Conservation (phyloP, 2,797 vertebrate species). For the Lagorchestes hirsutus region DNA sequence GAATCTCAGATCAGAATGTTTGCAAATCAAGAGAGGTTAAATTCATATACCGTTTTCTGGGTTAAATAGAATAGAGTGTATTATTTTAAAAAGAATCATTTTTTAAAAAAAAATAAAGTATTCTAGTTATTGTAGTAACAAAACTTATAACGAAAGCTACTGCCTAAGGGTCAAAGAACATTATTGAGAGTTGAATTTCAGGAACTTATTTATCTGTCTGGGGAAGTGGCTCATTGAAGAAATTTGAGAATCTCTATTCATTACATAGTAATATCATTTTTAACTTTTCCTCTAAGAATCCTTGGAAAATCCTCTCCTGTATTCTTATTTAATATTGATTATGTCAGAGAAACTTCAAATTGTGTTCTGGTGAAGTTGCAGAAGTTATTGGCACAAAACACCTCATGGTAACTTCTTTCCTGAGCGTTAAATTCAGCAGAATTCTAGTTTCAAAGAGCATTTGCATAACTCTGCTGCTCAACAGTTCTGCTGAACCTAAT, state of each 20-base stretch:
- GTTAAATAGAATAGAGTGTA: background rate
- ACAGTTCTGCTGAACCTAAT: constrained; percentile 76
- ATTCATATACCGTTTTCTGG: background rate
- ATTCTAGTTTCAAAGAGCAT: constrained; percentile 62
- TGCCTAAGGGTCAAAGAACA: constrained; percentile 1
- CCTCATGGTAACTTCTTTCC: constrained; percentile 62
- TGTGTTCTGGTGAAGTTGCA: constrained; percentile 44
- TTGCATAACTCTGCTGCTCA: constrained; percentile 72
- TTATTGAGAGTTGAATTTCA: constrained; percentile 45
- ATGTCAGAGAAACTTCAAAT: constrained; percentile 50
- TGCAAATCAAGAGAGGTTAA: background rate
- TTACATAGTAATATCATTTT: constrained; percentile 52
- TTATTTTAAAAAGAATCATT: background rate
- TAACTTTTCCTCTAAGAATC: constrained; percentile 56
- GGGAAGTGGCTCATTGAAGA: constrained; percentile 24
- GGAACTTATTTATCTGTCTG: constrained; percentile 51
- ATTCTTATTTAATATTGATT: background rate
- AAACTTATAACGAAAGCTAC: constrained; percentile 38
- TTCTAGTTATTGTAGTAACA: constrained; percentile 5
- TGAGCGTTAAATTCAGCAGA: constrained; percentile 70
- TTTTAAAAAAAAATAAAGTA: constrained; percentile 17
- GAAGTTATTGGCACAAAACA: constrained; percentile 54
- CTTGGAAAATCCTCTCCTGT: constrained; percentile 52
- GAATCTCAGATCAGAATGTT: background rate
- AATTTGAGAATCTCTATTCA: constrained; percentile 35